Conservation (phyloP, 2,888 invertebrate species). For the Cyaniris semiargus region DNA sequence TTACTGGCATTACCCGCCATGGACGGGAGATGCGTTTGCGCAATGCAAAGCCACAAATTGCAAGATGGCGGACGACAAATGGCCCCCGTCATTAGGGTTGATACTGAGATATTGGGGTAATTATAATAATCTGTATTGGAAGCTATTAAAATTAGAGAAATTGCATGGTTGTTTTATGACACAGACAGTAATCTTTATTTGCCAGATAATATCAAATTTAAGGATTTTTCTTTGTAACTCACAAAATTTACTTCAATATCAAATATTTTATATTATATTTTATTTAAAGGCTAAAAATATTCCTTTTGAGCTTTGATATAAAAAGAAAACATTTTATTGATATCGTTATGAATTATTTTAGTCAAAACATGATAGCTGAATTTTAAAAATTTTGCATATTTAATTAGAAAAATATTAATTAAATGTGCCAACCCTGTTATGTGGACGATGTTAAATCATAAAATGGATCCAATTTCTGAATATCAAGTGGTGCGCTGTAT, state of each 20-base stretch:
- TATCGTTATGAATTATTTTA: too few relatives aligned
- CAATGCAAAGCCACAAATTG: conserved; percentile 57
- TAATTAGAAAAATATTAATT: background rate
- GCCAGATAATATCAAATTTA: too few relatives aligned
- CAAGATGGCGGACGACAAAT: conserved; percentile 68
- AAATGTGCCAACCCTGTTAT: conserved; percentile 6
- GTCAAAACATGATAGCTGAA: too few relatives aligned
- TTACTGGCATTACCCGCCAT: conserved; percentile 66
- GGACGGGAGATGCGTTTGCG: conserved; percentile 68
- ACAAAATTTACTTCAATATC: too few relatives aligned
- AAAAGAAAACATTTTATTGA: too few relatives aligned
- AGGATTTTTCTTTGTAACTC: too few relatives aligned
- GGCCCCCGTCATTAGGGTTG: conserved; percentile 45
- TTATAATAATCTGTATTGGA: background rate
- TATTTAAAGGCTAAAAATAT: too few relatives aligned
- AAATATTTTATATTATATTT: too few relatives aligned
- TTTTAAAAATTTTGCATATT: too few relatives aligned
- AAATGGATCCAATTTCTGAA: conserved; percentile 66
- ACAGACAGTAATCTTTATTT: background rate
- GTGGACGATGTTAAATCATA: conserved; percentile 55
- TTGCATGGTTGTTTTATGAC: background rate
- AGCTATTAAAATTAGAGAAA: background rate
- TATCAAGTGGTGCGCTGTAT: conserved; percentile 58
- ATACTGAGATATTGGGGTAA: background rate
- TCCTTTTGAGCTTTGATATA: too few relatives aligned